Percentiles rank a stretch among this genome's conserved stretches.
phyloP scores from a whole-genome alignment of 2,888 invertebrate species.

The Callimorpha dominula region DNA sequence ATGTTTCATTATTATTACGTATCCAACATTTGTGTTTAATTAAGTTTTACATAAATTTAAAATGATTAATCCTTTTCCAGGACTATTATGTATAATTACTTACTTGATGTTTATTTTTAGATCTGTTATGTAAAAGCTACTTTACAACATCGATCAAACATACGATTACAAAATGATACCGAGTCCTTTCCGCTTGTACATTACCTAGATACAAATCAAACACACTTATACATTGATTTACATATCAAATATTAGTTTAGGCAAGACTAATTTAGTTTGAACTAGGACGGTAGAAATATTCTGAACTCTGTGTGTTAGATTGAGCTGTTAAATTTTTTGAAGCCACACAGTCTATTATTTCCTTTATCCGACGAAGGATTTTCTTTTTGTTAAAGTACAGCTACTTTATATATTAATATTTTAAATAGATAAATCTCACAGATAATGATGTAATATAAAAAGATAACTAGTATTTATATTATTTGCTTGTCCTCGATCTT shows the following conservation, averaged over 20 bases:
- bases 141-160: constrained; percentile 17
- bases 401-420: no score
- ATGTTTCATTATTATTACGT: background rate
- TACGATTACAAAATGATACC: background rate
- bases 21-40: background rate
- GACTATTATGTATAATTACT: background rate
- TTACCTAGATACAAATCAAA: constrained; percentile 22
- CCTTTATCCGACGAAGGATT: no score
- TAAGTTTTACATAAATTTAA: background rate
- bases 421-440: no score
- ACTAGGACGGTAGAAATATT: background rate
- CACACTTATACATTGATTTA: constrained; percentile 28
- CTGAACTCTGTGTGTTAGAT: no score
- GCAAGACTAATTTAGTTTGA: background rate
- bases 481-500: no score
- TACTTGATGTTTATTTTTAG: background rate
- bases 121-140: background rate
- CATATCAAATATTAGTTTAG: constrained; percentile 27
- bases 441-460: no score
- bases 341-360: no score
- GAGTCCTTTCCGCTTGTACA: constrained; percentile 5
- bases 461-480: no score
- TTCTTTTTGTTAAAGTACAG: no score
- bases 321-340: no score
- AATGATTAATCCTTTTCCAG: background rate